These are phyloP conservation scores for Dinoponera quadriceps DNA, from an alignment of 1,140 invertebrate genomes.

Conservation along the genomic window DNA sequence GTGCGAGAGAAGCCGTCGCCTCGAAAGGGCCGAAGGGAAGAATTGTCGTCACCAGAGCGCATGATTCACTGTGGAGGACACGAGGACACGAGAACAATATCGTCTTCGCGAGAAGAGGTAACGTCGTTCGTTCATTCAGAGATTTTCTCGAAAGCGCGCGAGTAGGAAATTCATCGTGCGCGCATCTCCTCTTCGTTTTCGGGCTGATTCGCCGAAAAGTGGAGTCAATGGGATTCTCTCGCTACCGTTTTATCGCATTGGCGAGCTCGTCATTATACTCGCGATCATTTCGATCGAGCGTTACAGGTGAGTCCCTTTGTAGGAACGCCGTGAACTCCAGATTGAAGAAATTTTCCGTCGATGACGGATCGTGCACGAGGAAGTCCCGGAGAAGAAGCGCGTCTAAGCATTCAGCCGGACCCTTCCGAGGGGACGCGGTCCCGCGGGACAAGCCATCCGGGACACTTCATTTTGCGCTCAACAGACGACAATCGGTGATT, in stretches of 20 bases:
- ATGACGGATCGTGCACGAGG: slow-evolving; percentile 64
- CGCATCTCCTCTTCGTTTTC: slow-evolving; percentile 65
- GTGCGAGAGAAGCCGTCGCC: not conserved
- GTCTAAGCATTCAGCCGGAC: slow-evolving; percentile 27
- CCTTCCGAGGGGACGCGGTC: not conserved
- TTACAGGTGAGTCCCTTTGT: slow-evolving; percentile 66
- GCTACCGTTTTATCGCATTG: slow-evolving; percentile 43
- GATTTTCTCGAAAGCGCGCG: slow-evolving; percentile 9
- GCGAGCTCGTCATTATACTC: slow-evolving; percentile 58
- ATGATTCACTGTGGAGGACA: slow-evolving; percentile 20
- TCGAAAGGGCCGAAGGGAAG: slow-evolving; percentile 10
- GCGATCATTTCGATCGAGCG: slow-evolving; percentile 58
- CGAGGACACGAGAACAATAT: slow-evolving; percentile 53
- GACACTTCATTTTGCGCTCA: slow-evolving; percentile 32
- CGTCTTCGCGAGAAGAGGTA: slow-evolving; percentile 39
- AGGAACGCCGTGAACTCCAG: slow-evolving; percentile 37
- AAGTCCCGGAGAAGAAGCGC: slow-evolving; percentile 33
- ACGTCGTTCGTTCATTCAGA: slow-evolving; percentile 59
- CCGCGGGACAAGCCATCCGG: slow-evolving; percentile 20
- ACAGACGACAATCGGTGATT: slow-evolving; percentile 67
- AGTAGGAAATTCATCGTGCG: slow-evolving; percentile 53
- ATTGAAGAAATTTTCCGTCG: slow-evolving; percentile 57
- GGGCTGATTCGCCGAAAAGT: slow-evolving; percentile 46
- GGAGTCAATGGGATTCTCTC: slow-evolving; percentile 65
- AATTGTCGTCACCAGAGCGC: slow-evolving; percentile 37